Conservation (phyloP, 1,140 invertebrate species). For the Eciton burchellii region DNA sequence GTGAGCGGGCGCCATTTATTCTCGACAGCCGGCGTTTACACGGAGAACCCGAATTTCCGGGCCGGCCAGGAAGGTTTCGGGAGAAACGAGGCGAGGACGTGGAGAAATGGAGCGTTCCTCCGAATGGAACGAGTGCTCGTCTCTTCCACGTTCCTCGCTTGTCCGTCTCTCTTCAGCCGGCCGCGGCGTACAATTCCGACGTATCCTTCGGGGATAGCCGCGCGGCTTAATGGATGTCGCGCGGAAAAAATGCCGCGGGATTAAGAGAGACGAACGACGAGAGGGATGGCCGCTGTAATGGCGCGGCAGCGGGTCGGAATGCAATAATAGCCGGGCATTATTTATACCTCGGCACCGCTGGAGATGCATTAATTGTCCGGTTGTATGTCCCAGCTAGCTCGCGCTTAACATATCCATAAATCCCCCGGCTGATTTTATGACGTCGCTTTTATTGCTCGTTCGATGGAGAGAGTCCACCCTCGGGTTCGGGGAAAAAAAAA, state of each 20-base stretch:
- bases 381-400: background rate
- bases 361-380: conserved; percentile 62
- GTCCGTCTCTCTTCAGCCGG: conserved; percentile 49
- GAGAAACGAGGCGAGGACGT: conserved; percentile 21
- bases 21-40: background rate
- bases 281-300: conserved; percentile 23
- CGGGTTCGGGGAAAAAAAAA: background rate
- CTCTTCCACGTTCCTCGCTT: conserved; percentile 39
- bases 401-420: conserved; percentile 10
- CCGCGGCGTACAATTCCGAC: conserved; percentile 37
- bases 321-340: conserved; percentile 72
- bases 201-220: conserved; percentile 48
- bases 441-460: too few species aligned
- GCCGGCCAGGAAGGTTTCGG: conserved; percentile 4
- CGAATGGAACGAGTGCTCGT: conserved; percentile 19
- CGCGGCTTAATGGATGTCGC: conserved; percentile 59
- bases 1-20: background rate
- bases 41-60: conserved; percentile 13
- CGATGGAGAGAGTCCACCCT: background rate
- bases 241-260: conserved; percentile 51
- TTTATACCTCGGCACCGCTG: conserved; percentile 55
- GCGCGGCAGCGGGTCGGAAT: conserved; percentile 55
- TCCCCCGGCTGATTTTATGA: conserved; percentile 11
- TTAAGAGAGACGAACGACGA: conserved; percentile 60
- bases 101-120: conserved; percentile 33